Conservation (phyloP, 2,888 invertebrate genomes). For the Pyralis farinalis region DNA sequence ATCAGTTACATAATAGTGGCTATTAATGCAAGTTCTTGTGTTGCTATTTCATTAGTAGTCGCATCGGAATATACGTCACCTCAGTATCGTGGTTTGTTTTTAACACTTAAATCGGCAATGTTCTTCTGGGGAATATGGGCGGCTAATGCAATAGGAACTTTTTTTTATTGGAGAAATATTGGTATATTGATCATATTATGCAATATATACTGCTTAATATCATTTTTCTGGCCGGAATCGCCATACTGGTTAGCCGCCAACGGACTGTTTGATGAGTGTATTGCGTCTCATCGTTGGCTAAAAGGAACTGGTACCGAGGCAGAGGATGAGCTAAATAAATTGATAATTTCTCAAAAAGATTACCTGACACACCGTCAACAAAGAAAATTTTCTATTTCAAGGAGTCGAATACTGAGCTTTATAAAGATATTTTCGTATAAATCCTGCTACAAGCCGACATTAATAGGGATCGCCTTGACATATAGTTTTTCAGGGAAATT, state of each 20-base stretch:
- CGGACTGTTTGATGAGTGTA: conserved; percentile 24
- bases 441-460: no score
- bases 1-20: background rate
- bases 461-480: no score
- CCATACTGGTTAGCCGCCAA: conserved; percentile 24
- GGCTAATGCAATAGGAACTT: conserved; percentile 12
- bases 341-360: conserved; percentile 23
- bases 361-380: conserved; percentile 15
- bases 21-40: no score
- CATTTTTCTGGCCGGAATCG: conserved; percentile 20
- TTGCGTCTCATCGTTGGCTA: conserved; percentile 24
- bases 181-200: conserved; percentile 17
- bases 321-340: conserved; percentile 20
- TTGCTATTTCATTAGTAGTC: conserved; percentile 1
- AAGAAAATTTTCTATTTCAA: no score
- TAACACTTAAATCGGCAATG: conserved; percentile 17
- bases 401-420: no score
- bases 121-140: conserved; percentile 15
- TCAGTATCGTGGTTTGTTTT: conserved; percentile 16
- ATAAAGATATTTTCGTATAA: no score
- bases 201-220: conserved; percentile 17
- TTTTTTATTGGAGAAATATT: conserved; percentile 19
- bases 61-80: conserved; percentile 18
- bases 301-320: conserved; percentile 23
- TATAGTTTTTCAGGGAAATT: no score